These are phyloP conservation scores for Pampus argenteus DNA, from an alignment of 2,797 vertebrate genomes.

Conservation along the genomic window DNA sequence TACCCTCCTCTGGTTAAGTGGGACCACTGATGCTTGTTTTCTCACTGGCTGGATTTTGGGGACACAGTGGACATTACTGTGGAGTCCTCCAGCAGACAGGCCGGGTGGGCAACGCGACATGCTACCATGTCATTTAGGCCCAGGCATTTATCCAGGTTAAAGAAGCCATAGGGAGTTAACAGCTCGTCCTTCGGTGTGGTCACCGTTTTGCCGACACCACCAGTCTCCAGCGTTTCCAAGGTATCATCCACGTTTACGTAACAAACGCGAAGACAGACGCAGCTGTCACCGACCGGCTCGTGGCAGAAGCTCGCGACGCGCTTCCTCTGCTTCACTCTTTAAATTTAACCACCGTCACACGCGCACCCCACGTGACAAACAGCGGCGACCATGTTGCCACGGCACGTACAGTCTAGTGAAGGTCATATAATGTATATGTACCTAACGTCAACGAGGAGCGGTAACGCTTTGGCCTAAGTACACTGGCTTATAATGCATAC, in stretches of 20 bases:
- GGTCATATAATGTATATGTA: slow-evolving; percentile 60
- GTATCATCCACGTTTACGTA: not conserved
- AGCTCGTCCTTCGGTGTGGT: too few species aligned
- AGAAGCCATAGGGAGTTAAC: too few species aligned
- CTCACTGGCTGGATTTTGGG: not conserved
- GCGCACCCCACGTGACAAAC: slow-evolving; percentile 72
- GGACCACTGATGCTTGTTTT: not conserved
- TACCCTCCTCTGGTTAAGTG: slow-evolving; percentile 13
- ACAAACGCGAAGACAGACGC: not conserved
- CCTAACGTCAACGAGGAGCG: too few species aligned
- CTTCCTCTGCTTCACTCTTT: slow-evolving; percentile 3
- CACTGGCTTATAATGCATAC: not conserved
- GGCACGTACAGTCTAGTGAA: slow-evolving; percentile 48
- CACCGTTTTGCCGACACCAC: too few species aligned
- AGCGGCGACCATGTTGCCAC: slow-evolving; percentile 58
- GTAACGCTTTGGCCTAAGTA: not conserved
- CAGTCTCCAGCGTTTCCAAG: not conserved
- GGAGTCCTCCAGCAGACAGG: not conserved
- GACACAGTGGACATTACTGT: not conserved
- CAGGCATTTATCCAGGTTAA: not conserved
- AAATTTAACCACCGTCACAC: slow-evolving; percentile 24
- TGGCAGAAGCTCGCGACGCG: slow-evolving; percentile 1
- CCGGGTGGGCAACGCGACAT: not conserved
- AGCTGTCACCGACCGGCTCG: not conserved
- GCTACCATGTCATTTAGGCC: not conserved